Percentiles rank a stretch among this genome's conserved stretches.
Conservation (phyloP, 2,888 invertebrate genomes). For the Schizotus pectinicornis region DNA sequence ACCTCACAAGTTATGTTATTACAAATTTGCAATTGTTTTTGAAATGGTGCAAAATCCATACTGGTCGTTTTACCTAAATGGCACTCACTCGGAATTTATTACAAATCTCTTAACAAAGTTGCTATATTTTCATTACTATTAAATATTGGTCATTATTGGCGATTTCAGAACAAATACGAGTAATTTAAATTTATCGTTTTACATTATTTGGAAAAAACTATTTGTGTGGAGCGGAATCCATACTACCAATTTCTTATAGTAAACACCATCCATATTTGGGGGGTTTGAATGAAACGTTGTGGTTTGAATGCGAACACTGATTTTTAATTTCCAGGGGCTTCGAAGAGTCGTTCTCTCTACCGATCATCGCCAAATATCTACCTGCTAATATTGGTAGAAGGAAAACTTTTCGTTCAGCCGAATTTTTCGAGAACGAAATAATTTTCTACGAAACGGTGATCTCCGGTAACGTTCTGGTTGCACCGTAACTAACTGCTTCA, state of each 20-base stretch:
- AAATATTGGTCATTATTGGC: no score
- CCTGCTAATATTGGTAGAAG: slow-evolving; percentile 68
- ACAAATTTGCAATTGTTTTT: slow-evolving; percentile 11
- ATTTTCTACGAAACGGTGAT: slow-evolving; percentile 65
- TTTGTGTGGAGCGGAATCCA: no score
- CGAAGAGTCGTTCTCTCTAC: slow-evolving; percentile 48
- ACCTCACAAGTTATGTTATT: slow-evolving; percentile 8
- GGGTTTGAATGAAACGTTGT: no score
- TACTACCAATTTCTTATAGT: no score
- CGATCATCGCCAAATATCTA: slow-evolving; percentile 70
- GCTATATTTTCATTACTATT: no score
- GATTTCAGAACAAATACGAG: no score
- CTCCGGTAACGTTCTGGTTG: not conserved
- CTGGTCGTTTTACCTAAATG: not conserved
- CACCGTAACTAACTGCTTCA: not conserved
- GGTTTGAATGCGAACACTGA: not conserved
- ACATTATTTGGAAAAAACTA: no score
- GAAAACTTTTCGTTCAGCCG: slow-evolving; percentile 68
- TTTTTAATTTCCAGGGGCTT: slow-evolving; percentile 17
- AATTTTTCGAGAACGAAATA: slow-evolving; percentile 76
- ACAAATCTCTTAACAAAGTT: no score
- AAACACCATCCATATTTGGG: no score
- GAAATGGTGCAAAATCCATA: not conserved
- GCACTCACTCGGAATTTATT: no score
- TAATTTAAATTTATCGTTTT: no score